phyloP scores from a whole-genome alignment of 2,888 invertebrate genomes.

The Autographa gamma region DNA sequence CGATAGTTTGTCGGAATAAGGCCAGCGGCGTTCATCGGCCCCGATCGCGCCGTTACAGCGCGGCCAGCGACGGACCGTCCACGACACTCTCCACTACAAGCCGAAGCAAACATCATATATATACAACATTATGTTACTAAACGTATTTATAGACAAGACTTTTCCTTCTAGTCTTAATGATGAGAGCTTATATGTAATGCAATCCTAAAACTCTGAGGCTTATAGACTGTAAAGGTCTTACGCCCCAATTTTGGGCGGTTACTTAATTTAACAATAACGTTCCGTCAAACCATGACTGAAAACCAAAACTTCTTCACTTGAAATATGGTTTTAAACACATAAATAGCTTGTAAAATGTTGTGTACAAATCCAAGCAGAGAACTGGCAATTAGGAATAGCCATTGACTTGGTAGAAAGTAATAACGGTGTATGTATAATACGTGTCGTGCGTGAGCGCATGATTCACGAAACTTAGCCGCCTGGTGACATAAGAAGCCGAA shows the following conservation, averaged over 20 bases:
- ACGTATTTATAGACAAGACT: slow-evolving; percentile 27
- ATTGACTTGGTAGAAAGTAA: slow-evolving; percentile 83
- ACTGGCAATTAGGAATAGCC: slow-evolving; percentile 66
- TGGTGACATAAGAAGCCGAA: slow-evolving; percentile 87
- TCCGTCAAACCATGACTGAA: not conserved
- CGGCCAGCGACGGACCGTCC: slow-evolving; percentile 59
- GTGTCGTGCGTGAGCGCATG: slow-evolving; percentile 75
- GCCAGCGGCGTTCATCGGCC: slow-evolving; percentile 87
- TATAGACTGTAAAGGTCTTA: not conserved
- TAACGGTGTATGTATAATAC: slow-evolving; percentile 80
- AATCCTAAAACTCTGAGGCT: not conserved
- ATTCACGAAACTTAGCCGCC: slow-evolving; percentile 81
- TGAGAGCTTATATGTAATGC: not conserved
- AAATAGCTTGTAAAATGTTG: slow-evolving; percentile 14
- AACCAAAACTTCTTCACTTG: not conserved
- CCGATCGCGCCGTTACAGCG: slow-evolving; percentile 82
- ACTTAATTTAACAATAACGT: not conserved
- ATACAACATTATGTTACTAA: slow-evolving; percentile 23
- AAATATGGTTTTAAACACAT: not conserved
- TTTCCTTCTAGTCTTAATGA: slow-evolving; percentile 26
- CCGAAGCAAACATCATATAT: slow-evolving; percentile 36
- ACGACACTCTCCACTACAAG: slow-evolving; percentile 53
- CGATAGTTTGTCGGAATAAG: slow-evolving; percentile 86
- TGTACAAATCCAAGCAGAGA: slow-evolving; percentile 39
- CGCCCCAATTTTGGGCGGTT: not conserved